A percentile compares a stretch with the other conserved stretches of the same genome.
Conservation (phyloP, 2,797 vertebrate genomes). For the Brachyrhaphis roseni region DNA sequence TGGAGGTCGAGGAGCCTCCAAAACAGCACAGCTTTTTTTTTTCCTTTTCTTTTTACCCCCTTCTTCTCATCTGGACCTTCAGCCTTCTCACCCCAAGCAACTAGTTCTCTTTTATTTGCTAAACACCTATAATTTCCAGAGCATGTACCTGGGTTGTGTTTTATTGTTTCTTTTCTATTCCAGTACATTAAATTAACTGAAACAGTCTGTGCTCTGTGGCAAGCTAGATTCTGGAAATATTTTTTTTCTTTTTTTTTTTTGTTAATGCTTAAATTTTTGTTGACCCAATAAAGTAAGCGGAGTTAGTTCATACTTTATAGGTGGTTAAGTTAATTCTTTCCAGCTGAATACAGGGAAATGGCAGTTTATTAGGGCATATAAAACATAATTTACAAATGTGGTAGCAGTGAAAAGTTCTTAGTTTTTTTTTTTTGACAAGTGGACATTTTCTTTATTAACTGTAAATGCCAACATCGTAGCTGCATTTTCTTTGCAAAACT, state of each 20-base stretch:
- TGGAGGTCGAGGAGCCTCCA: slow-evolving; percentile 81
- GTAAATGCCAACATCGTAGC: slow-evolving; percentile 48
- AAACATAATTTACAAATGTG: slow-evolving; percentile 63
- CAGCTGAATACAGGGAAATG: slow-evolving; percentile 69
- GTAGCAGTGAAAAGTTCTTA: slow-evolving; percentile 56
- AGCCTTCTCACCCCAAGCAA: slow-evolving; percentile 45
- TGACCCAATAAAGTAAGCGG: slow-evolving; percentile 63
- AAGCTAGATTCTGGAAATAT: slow-evolving; percentile 45
- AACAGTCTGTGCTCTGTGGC: slow-evolving; percentile 40
- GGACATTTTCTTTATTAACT: slow-evolving; percentile 21
- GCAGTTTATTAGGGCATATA: slow-evolving; percentile 64
- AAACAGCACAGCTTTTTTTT: slow-evolving; percentile 54
- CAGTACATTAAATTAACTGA: slow-evolving; percentile 45
- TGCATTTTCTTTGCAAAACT: slow-evolving; percentile 64
- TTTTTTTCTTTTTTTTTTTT: neutral
- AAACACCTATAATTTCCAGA: slow-evolving; percentile 28
- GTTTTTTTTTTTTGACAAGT: slow-evolving; percentile 30
- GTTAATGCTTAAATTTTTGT: slow-evolving; percentile 30
- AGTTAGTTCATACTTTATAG: slow-evolving; percentile 62
- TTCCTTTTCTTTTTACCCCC: neutral
- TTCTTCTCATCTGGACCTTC: slow-evolving; percentile 63
- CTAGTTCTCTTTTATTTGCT: slow-evolving; percentile 56
- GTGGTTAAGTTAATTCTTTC: slow-evolving; percentile 62
- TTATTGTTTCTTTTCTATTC: slow-evolving; percentile 25
- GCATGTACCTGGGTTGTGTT: slow-evolving; percentile 37